Evolutionary conservation across 2,113 vertebrate species (phyloP).

Genomic region (Hyaena hyaena): DNA sequence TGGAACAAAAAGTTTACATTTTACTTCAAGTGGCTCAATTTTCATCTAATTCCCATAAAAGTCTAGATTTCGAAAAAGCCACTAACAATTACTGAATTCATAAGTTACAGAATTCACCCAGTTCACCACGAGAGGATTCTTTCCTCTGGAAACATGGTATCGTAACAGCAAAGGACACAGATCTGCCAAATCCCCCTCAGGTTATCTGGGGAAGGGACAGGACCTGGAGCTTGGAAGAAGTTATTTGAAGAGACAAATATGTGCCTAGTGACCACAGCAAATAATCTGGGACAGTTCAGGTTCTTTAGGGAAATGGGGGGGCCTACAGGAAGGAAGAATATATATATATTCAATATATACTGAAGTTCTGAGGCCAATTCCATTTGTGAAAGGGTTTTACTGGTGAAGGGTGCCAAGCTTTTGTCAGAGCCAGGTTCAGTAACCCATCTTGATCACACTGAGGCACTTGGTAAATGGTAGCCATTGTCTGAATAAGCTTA

Average conservation of each 20-base stretch:
- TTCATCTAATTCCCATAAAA: conserved; percentile 33
- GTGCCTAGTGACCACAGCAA: not conserved
- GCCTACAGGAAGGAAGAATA: not conserved
- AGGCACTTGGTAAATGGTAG: not conserved
- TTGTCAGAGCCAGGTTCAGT: not conserved
- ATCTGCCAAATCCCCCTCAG: not conserved
- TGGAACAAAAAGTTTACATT: not conserved
- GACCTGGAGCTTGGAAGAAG: not conserved
- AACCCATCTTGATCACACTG: not conserved
- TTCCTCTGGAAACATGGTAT: not conserved
- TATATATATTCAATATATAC: no score
- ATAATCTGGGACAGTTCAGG: not conserved
- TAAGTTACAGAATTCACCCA: not conserved
- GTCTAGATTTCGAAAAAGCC: not conserved
- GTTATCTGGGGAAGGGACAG: not conserved
- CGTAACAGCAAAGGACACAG: not conserved
- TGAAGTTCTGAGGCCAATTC: not conserved
- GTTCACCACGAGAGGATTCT: not conserved
- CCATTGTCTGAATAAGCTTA: not conserved
- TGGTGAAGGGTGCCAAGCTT: not conserved
- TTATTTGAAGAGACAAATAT: not conserved
- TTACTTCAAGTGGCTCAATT: not conserved
- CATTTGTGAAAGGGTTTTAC: not conserved
- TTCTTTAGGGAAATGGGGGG: not conserved
- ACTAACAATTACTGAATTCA: not conserved